These are phyloP conservation scores for Tinea pellionella DNA, from an alignment of 2,888 invertebrate genomes.

Conservation along the genomic window DNA sequence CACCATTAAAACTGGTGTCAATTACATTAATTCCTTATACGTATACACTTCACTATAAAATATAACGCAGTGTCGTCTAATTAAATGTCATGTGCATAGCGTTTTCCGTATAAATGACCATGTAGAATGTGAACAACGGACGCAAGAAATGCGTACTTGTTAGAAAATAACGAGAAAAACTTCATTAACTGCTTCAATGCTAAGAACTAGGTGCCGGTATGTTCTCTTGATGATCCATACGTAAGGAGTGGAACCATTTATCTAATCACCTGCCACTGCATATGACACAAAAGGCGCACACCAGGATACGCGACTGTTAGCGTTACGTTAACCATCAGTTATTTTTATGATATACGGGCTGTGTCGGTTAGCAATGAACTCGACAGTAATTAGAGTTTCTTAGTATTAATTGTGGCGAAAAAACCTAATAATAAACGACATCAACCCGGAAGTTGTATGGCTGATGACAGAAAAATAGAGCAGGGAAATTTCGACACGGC, in stretches of 20 bases:
- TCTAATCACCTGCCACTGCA: slow-evolving; percentile 3
- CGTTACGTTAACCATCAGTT: no score
- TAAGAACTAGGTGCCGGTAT: slow-evolving; percentile 6
- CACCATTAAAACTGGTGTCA: slow-evolving; percentile 59
- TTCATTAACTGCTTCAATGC: slow-evolving; percentile 17
- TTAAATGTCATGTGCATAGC: slow-evolving; percentile 49
- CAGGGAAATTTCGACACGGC: no score
- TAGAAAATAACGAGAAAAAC: slow-evolving; percentile 31
- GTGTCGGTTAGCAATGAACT: background rate
- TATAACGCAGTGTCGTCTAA: slow-evolving; percentile 42
- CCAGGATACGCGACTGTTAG: background rate
- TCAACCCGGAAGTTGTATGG: no score
- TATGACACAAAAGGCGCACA: slow-evolving; percentile 4
- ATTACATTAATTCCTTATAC: slow-evolving; percentile 58
- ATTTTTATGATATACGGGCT: no score
- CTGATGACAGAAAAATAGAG: no score
- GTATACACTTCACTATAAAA: slow-evolving; percentile 44
- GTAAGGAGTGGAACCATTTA: background rate
- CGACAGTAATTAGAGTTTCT: no score
- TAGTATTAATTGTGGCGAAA: no score
- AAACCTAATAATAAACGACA: no score
- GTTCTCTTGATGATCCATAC: background rate
- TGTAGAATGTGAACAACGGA: slow-evolving; percentile 37
- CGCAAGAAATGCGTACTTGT: slow-evolving; percentile 30
- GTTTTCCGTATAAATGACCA: slow-evolving; percentile 35